Conservation (phyloP, 2,888 invertebrate species). For the Smittia aterrima region DNA sequence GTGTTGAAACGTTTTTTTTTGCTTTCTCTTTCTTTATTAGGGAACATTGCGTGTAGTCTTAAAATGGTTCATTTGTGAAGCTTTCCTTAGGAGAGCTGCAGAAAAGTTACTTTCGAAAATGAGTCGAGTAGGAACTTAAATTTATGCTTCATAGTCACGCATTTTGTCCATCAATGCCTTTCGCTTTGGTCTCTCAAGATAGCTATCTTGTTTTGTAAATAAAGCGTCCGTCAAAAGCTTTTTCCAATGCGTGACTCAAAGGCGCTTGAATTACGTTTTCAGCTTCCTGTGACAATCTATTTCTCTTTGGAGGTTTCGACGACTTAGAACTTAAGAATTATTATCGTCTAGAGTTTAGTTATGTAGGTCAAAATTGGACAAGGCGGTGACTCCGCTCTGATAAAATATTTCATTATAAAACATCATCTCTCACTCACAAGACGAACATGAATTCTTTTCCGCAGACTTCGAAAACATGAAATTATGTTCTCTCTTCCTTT, state of each 20-base stretch:
- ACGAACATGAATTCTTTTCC: no score
- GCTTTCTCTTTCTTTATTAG: neutral
- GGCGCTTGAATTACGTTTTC: neutral
- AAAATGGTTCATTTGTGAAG: no score
- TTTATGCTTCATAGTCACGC: constrained; percentile 29
- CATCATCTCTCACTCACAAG: no score
- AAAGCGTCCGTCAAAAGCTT: neutral
- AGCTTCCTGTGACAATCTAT: neutral
- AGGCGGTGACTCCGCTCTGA: no score
- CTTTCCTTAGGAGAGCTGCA: no score
- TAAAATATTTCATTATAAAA: no score
- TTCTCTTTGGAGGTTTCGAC: no score
- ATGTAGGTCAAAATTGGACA: no score
- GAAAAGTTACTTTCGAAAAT: no score
- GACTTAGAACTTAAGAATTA: no score
- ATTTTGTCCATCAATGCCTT: constrained; percentile 27
- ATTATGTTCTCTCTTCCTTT: neutral
- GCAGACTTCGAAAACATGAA: no score
- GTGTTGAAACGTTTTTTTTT: constrained; percentile 4
- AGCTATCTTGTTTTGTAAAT: neutral
- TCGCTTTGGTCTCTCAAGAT: neutral
- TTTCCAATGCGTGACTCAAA: neutral
- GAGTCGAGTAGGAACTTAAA: neutral
- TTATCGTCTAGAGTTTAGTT: no score
- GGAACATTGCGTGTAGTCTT: neutral